A percentile compares a stretch with the other conserved stretches of the same genome.
These are phyloP conservation scores for Anguilla rostrata DNA, from an alignment of 2,113 vertebrate genomes.

Conservation along the genomic window DNA sequence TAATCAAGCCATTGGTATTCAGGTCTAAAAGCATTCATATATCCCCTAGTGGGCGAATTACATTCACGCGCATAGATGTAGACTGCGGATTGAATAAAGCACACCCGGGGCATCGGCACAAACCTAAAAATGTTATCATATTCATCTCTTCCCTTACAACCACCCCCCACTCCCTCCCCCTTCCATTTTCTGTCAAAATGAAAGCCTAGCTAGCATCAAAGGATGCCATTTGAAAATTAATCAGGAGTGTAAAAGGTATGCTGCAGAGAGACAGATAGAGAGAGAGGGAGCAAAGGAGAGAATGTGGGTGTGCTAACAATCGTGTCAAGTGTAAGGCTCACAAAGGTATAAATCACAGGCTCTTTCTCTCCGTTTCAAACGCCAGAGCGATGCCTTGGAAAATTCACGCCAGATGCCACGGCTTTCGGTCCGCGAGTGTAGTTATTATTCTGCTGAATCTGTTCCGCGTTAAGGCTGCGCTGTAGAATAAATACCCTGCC, in stretches of 20 bases:
- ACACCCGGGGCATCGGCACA: background rate
- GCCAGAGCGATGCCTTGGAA: conserved; percentile 18
- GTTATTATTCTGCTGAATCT: conserved; percentile 4
- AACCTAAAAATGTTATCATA: background rate
- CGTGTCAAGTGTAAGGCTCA: background rate
- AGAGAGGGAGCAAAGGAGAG: background rate
- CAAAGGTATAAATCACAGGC: conserved; percentile 2
- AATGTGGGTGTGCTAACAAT: background rate
- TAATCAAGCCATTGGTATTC: conserved; percentile 47
- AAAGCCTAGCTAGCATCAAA: conserved; percentile 3
- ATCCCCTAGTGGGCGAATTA: conserved; percentile 18
- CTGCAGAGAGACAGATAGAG: background rate
- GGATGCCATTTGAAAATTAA: background rate
- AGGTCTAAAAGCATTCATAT: conserved; percentile 39
- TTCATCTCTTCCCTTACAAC: conserved; percentile 3
- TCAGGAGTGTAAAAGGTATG: background rate
- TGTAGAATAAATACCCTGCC: background rate
- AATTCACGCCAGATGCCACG: conserved; percentile 8
- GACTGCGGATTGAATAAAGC: background rate
- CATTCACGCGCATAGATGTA: background rate
- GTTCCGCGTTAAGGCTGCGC: background rate
- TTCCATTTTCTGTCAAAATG: background rate
- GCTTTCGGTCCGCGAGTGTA: background rate
- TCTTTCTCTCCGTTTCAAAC: background rate
- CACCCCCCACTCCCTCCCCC: background rate